Evolutionary conservation across 2,888 invertebrate species (phyloP), one percentile per base, ranked within the genome.

Genomic region (Biston stratarius): DNA sequence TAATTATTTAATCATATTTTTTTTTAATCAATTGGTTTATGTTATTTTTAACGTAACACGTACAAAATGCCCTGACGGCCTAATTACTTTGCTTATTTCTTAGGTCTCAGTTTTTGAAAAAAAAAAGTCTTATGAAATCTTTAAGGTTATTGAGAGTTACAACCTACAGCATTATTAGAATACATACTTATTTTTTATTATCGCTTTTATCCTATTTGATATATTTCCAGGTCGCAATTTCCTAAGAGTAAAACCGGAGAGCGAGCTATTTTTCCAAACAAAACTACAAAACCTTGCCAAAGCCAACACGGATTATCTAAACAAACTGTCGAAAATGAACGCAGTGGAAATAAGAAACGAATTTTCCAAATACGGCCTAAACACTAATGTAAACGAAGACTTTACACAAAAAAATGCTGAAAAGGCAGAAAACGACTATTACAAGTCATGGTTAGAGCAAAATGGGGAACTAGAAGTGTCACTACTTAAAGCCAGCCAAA

Each of bases 391-490:
- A 0, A 61, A 73, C 0, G 86, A 85, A 0, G 90, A 91, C 0
- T 80, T 79, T 0, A 78, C 79, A 7, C 85, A 85, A 9, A 89
- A 90, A 68, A 75, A 74, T 0, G 70, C 76, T 0, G 86, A 85
- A 0, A 87, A 86, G 77, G 74, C 83, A 0, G 94, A 93, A 71
- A 92, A 94, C 55, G 94, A 94, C 40, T 94, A 86, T 61, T 92
- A 94, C 74, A 94, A 94, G 48, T 88, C 91, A 0, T 94, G 94
- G 94, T 62, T 94, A 0, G 92, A 94, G 58, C 94, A 94, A 51
- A 94, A 94, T 44, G 94, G 94, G 0, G 94, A 94, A 52, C 66
- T 94, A 0, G 94, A 94, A 74, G 94, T 94, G 0, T 94, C 94
- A 0, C 71, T 94, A 0, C 73, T 94, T 0, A 90, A 87, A 80